Evolutionary conservation across 2,888 invertebrate genomes (phyloP), one percentile per base, ranked within the genome.

Genomic region (Atethmia centrago): DNA sequence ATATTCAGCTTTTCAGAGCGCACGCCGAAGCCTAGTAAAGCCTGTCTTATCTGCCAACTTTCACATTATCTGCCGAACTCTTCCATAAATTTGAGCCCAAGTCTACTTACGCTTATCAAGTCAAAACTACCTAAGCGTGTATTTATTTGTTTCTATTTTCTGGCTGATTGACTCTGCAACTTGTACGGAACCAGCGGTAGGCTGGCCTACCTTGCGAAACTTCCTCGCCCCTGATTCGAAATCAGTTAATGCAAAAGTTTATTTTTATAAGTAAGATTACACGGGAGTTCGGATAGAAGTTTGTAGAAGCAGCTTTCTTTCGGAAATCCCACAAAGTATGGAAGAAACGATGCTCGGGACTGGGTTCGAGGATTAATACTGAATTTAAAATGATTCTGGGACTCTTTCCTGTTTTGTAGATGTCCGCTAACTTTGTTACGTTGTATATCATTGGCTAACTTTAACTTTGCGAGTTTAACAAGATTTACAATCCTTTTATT

Each of bases 231-330:
- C 93, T 94, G 94, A 96, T 95, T 95, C 95, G 92, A 95, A 95
- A 95, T 95, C 96, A 94, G 96, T 96, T 96, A 96, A 96, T 96
- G 96, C 92, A 96, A 96, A 96, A 96, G 96, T 96, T 96, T 96
- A 96, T 96, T 96, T 96, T 96, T 96, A 96, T 96, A 96, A 96
- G 96, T 96, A 95, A 96, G 96, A 96, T 96, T 96, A 96, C 95
- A 95, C 94, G 92, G 90, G 94, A 94, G 93, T 94, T 94, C 85
- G 92, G 92, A 92, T 93, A 91, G 92, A 95, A 96, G 92, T 95
- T 95, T 92, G 91, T 89, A 89, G 90, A 91, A 94, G 93, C 94
- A 92, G 94, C 94, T 94, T 95, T 95, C 94, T 94, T 93, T 93
- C 90, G 88, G 92, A 94, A 95, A 95, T 95, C 95, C 93, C 92